A percentile compares a stretch with the other conserved stretches of the same genome.
Evolutionary conservation across 2,797 vertebrate genomes (phyloP).

Genomic region (Catostomus latipinnis): DNA sequence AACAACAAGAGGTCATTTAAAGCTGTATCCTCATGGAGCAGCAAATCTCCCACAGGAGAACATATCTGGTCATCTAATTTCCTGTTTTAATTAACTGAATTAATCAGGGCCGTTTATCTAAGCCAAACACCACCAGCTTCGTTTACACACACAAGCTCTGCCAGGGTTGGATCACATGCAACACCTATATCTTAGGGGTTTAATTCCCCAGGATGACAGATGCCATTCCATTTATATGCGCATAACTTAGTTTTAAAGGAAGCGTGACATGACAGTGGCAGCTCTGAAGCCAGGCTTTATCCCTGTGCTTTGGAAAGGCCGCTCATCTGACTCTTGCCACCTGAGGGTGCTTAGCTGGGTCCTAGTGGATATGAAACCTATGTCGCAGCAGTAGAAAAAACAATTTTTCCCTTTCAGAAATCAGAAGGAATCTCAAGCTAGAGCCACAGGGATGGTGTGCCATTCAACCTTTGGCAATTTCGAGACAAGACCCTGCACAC

Average conservation of each 20-base stretch:
- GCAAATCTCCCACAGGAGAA: slow-evolving; percentile 38
- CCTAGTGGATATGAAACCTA: slow-evolving; percentile 8
- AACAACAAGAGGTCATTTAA: slow-evolving; percentile 5
- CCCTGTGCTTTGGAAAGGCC: slow-evolving; percentile 18
- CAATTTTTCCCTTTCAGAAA: slow-evolving; percentile 51
- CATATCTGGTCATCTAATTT: slow-evolving; percentile 56
- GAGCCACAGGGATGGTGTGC: not conserved
- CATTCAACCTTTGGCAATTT: slow-evolving; percentile 43
- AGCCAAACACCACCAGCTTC: slow-evolving; percentile 22
- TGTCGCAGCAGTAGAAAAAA: slow-evolving; percentile 30
- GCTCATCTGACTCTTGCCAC: slow-evolving; percentile 20
- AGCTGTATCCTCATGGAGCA: slow-evolving; percentile 19
- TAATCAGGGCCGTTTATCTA: slow-evolving; percentile 52
- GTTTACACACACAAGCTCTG: slow-evolving; percentile 31
- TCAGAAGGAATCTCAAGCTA: slow-evolving; percentile 37
- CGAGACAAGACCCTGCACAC: slow-evolving; percentile 31
- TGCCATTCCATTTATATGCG: slow-evolving; percentile 39
- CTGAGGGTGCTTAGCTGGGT: slow-evolving; percentile 40
- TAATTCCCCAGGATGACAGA: slow-evolving; percentile 43
- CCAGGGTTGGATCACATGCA: not conserved
- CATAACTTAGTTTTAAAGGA: slow-evolving; percentile 44
- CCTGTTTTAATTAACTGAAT: slow-evolving; percentile 55
- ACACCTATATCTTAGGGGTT: slow-evolving; percentile 21
- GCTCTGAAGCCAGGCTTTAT: slow-evolving; percentile 34
- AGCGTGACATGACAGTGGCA: slow-evolving; percentile 34